A percentile compares a stretch with the other conserved stretches of the same genome.
phyloP scores from a whole-genome alignment of 2,888 invertebrate genomes.

The Troides helena region DNA sequence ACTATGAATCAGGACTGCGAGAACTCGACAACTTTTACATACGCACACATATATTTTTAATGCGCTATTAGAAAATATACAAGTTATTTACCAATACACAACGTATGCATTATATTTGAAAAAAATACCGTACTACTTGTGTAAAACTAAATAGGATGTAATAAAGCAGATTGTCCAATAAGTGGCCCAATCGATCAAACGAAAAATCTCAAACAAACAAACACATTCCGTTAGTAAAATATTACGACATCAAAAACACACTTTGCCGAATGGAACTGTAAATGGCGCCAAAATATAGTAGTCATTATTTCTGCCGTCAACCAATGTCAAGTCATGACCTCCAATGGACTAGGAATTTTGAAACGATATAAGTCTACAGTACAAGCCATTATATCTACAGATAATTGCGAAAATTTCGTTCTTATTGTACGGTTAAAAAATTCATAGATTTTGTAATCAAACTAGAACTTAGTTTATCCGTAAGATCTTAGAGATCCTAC shows the following conservation, averaged over 20 bases:
- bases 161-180: constrained; percentile 18
- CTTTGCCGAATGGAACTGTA: constrained; percentile 7
- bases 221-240: constrained; percentile 6
- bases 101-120: no score
- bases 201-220: constrained; percentile 11
- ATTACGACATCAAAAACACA: not conserved
- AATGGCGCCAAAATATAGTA: constrained; percentile 19
- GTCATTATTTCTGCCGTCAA: constrained; percentile 16
- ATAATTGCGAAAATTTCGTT: not conserved
- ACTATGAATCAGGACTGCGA: constrained; percentile 8
- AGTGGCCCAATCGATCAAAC: constrained; percentile 18
- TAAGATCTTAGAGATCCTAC: no score
- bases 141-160: constrained; percentile 1
- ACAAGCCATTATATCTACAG: not conserved
- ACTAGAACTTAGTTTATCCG: no score
- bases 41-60: not conserved
- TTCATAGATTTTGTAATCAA: no score
- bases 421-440: not conserved
- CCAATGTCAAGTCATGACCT: constrained; percentile 1
- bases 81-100: no score
- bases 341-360: not conserved
- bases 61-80: no score
- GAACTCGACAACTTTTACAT: not conserved
- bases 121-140: no score
- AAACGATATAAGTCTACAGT: not conserved